Evolutionary conservation across 2,113 vertebrate genomes (phyloP), one percentile per base, ranked within the genome.

Genomic region (Gnathonemus longibarbis): DNA sequence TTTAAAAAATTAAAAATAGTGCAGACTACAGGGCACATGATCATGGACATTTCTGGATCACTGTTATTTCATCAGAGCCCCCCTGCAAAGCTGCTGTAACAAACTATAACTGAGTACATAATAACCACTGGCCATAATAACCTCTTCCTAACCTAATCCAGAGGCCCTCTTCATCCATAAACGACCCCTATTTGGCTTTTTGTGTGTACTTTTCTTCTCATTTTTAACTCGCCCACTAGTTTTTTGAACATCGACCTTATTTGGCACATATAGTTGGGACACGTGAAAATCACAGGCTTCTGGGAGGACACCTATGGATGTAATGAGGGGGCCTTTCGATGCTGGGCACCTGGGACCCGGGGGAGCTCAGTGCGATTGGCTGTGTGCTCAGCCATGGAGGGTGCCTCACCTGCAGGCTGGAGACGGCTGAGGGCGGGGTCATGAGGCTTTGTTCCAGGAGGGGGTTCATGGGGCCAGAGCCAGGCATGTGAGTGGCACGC

Each of bases 401-500:
- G 21, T 27, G 5, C 42, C 90, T 90, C 94, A 98, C 98, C 97
- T 99, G 97, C 91, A 98, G 95, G 92, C 97, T 97, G 0, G 97
- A 96, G 89, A 97, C 96, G 91, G 96, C 96, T 8, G 97, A 96
- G 90, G 97, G 97, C 0, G 97, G 97, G 88, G 96, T 97, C 91
- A 96, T 95, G 2, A 96, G 93, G 66, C 93, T 96, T 90, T 96
- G 95, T 90, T 96, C 95, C 90, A 97, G 91, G 6, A 97, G 92
- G 15, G 96, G 95, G 3, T 97, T 97, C 0, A 96, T 94, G 35
- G 95, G 93, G 66, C 94, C 92, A 90, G 94, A 94, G 85, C 94
- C 95, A 0, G 98, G 97, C 88, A 98, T 96, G 93, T 99, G 98
- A 0, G 98, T 98, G 91, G 98, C 98, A 0, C 97, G 94, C 98